Conservation (phyloP, 1,140 invertebrate genomes). For the Pemphigus obesinymphae region DNA sequence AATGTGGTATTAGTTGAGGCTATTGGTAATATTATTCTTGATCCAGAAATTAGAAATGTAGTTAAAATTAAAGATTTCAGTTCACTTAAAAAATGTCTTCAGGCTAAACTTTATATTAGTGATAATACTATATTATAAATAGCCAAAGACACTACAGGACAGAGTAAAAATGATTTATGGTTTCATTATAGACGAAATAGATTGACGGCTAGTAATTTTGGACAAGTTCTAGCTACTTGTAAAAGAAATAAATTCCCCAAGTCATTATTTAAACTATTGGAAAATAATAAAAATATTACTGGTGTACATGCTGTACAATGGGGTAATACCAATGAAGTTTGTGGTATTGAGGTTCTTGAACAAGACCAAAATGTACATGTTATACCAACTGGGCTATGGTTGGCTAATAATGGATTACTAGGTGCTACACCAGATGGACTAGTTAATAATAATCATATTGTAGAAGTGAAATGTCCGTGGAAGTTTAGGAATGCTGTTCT, state of each 20-base stretch:
- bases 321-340: background rate
- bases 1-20: no score
- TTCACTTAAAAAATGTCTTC: background rate
- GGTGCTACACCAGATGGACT: conserved; percentile 18
- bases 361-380: background rate
- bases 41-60: no score
- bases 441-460: background rate
- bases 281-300: background rate
- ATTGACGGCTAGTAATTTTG: background rate
- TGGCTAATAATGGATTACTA: background rate
- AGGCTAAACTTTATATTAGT: background rate
- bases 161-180: background rate
- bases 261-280: background rate
- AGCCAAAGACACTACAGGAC: background rate
- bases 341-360: background rate
- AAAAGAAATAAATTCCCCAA: background rate
- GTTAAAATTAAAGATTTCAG: no score
- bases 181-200: background rate
- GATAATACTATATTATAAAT: background rate
- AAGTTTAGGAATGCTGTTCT: background rate
- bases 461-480: conserved; percentile 15
- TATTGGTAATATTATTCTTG: no score
- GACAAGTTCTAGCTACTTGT: background rate
- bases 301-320: background rate
- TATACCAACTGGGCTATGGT: background rate